Evolutionary conservation across 2,113 vertebrate species (phyloP), one percentile per base, ranked within the genome.

Genomic region (Lampris megalopsis): DNA sequence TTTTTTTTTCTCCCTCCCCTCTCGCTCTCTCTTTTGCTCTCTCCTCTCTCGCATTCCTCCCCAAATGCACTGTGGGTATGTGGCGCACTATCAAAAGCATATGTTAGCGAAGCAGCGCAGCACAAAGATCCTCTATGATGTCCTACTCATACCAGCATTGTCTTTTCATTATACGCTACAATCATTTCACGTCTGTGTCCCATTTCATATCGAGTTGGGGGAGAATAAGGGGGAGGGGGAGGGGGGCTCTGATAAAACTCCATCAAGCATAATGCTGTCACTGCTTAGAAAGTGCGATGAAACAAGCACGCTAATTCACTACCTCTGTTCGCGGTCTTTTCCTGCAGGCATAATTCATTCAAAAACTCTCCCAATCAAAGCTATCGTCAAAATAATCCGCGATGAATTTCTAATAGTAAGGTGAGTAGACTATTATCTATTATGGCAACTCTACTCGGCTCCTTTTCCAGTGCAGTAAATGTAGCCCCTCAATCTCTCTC

Each of bases 371-470:
- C 92, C 94, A 95, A 95, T 96, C 93, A 94, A 94, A 95, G 95
- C 95, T 93, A 94, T 95, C 96, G 94, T 95, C 94, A 94, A 96
- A 97, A 96, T 96, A 96, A 97, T 96, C 94, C 94, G 89, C 88
- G 92, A 95, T 94, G 94, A 97, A 96, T 96, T 95, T 95, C 93
- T 97, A 96, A 97, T 97, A 24, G 95, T 95, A 94, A 96, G 95
- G 94, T 95, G 96, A 96, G 94, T 92, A 94, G 95, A 94, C 95
- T 95, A 95, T 95, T 96, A 95, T 93, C 95, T 95, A 95, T 95
- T 96, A 95, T 93, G 92, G 94, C 92, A 93, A 95, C 95, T 96
- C 93, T 93, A 95, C 94, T 95, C 94, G 93, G 94, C 96, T 96
- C 94, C 89, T 94, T 96, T 95, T 95, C 93, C 94, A 24, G 89